A percentile compares a stretch with the other conserved stretches of the same genome.
These are phyloP conservation scores for Falco naumanni DNA, from an alignment of 2,797 vertebrate species.

Conservation along the genomic window DNA sequence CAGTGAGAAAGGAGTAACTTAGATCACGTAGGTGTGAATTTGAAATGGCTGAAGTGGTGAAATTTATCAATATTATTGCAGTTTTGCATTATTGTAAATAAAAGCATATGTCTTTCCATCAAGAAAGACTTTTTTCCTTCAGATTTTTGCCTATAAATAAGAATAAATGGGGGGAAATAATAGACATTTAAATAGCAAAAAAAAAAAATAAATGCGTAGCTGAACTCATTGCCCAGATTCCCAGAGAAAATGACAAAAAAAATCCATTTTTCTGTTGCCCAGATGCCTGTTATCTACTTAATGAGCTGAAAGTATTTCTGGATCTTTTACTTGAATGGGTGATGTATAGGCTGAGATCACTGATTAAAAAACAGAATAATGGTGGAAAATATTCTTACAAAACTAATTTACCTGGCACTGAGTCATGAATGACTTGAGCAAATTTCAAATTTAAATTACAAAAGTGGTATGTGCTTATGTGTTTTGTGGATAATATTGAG, in stretches of 20 bases:
- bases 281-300: background rate
- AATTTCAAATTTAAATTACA: background rate
- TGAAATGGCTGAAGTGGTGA: background rate
- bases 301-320: background rate
- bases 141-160: background rate
- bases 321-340: background rate
- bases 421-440: background rate
- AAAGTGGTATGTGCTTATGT: background rate
- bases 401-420: background rate
- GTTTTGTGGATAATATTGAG: background rate
- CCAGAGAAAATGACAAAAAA: no score
- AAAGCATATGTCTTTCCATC: fast-evolving
- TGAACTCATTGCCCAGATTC: background rate
- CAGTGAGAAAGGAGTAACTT: background rate
- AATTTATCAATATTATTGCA: background rate
- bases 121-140: background rate
- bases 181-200: background rate
- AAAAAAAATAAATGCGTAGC: background rate
- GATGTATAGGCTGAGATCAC: background rate
- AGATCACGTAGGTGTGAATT: fast-evolving
- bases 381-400: background rate
- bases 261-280: background rate
- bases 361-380: background rate
- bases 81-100: background rate
- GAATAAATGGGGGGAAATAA: background rate